These are phyloP conservation scores for Ferrisia virgata DNA, from an alignment of 2,888 invertebrate genomes.

Conservation along the genomic window DNA sequence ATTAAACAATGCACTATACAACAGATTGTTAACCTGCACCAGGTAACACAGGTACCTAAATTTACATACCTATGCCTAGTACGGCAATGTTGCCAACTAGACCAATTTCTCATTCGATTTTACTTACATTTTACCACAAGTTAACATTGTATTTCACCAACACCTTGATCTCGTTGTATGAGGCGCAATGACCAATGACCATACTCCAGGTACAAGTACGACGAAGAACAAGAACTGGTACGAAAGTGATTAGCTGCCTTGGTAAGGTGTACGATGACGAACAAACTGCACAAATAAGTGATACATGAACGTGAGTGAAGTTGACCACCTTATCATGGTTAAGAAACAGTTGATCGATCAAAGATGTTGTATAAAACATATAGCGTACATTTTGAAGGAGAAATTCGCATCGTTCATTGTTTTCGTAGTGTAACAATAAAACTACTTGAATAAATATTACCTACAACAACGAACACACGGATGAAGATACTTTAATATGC, in stretches of 20 bases:
- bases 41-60: constrained; percentile 1
- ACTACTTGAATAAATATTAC: too few species aligned
- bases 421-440: too few species aligned
- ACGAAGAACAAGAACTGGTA: not conserved
- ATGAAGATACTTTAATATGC: too few species aligned
- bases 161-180: not conserved
- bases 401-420: not conserved
- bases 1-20: constrained; percentile 23
- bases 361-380: not conserved
- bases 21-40: constrained; percentile 28
- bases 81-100: constrained; percentile 11
- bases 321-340: not conserved
- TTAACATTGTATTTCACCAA: not conserved
- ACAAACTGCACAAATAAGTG: too few species aligned
- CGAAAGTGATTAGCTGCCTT: not conserved
- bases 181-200: not conserved
- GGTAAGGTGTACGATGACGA: too few species aligned
- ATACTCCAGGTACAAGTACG: not conserved
- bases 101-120: not conserved
- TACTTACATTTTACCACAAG: not conserved
- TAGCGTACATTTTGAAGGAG: not conserved
- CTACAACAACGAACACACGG: too few species aligned
- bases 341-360: not conserved
- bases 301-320: not conserved
- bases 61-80: constrained; percentile 19